Evolutionary conservation across 2,797 vertebrate species (phyloP).

Genomic region (Scolopax bukidnonensis): DNA sequence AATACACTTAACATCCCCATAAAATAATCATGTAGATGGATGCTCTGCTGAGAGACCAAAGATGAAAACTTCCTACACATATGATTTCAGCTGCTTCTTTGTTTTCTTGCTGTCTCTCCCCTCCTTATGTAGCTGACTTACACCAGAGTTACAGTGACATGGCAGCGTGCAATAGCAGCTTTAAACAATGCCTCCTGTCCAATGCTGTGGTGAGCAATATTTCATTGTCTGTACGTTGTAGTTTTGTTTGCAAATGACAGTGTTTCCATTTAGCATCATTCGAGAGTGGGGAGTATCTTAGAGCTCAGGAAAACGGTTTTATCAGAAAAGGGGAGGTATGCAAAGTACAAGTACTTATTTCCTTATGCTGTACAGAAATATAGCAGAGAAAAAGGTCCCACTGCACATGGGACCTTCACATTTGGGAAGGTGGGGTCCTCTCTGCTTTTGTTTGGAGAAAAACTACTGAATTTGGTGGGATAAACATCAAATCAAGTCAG

Average conservation of each 20-base stretch:
- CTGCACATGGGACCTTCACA: neutral
- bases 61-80: neutral
- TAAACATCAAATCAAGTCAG: neutral
- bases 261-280: neutral
- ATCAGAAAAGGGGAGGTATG: neutral
- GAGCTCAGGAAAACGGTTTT: neutral
- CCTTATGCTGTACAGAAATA: neutral
- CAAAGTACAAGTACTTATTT: neutral
- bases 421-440: neutral
- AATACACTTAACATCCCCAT: neutral
- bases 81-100: neutral
- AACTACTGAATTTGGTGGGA: neutral
- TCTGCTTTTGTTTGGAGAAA: neutral
- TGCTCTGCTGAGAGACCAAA: neutral
- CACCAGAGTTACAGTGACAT: neutral
- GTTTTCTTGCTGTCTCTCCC: neutral
- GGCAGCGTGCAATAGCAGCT: neutral
- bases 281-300: neutral
- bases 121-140: neutral
- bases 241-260: neutral
- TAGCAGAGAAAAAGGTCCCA: neutral
- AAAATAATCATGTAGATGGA: neutral
- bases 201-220: neutral
- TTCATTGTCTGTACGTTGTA: neutral
- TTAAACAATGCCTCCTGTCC: neutral